Conservation (phyloP, 2,797 vertebrate genomes). For the Ibycter americanus region DNA sequence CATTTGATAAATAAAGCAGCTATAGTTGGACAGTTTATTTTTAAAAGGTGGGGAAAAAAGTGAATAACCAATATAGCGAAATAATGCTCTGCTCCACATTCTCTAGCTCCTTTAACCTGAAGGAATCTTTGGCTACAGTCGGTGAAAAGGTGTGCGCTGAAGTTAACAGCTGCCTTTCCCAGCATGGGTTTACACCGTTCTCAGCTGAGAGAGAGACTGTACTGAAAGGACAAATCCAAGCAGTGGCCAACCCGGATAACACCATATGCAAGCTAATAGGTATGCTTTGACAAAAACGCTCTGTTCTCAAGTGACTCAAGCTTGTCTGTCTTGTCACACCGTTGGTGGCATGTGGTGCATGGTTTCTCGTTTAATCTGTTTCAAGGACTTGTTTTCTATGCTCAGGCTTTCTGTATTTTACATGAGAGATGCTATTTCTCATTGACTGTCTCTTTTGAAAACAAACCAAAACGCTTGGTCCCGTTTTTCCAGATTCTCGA, state of each 20-base stretch:
- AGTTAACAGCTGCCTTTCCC: conserved; percentile 82
- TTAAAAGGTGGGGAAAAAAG: neutral
- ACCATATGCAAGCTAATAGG: conserved; percentile 90
- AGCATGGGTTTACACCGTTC: conserved; percentile 84
- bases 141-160: conserved; percentile 91
- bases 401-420: neutral
- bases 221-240: conserved; percentile 90
- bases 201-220: conserved; percentile 75
- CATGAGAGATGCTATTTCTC: fast-evolving
- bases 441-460: neutral
- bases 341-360: neutral
- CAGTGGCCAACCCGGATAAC: conserved; percentile 80
- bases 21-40: neutral
- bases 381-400: neutral
- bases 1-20: neutral
- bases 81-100: neutral
- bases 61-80: neutral
- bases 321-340: neutral
- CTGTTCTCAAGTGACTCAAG: neutral
- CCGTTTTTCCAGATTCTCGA: conserved; percentile 82
- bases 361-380: neutral
- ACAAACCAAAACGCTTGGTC: neutral
- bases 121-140: conserved; percentile 82
- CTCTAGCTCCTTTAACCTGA: conserved; percentile 81
- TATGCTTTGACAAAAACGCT: conserved; percentile 47